Evolutionary conservation across 2,113 vertebrate species (phyloP), one percentile per base, ranked within the genome.

Genomic region (Campylomormyrus numenius): DNA sequence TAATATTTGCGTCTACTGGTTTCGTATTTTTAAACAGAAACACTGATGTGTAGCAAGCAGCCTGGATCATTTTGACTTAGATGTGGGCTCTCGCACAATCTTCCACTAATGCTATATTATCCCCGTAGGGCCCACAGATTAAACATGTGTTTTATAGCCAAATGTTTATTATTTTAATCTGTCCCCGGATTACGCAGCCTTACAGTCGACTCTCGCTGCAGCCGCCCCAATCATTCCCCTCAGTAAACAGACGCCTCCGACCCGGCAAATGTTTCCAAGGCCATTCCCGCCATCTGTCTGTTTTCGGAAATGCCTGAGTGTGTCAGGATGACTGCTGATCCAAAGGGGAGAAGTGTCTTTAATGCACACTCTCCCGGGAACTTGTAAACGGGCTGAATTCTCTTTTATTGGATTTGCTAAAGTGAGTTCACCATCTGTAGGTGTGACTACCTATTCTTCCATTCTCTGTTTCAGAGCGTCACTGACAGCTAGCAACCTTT

Each of bases 211-310:
- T 48, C 66, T 77, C 48, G 53, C 31, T 46, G 85, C 21, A 39
- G 74, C 87, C 88, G 49, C 17, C 77, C 45, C 74, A 83, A 89
- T 90, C 85, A 58, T 91, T 35, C 27, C 62, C 24, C 19, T n/a
- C 86, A 46, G 70, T 27, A 89, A 58, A 45, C 89, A 90, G 74
- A 84, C 74, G 87, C 62, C 49, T 19, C 52, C 21, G 46, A 13
- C 85, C 42, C 91, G 91, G 92, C 84, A 93, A 94, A 92, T 53
- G 90, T 92, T 92, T 93, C 91, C 53, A 5, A 93, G 92, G 91
- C 93, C 93, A 92, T 92, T 91, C 50, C 92, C 91, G 90, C 94
- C 95, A 95, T 95, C 94, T 96, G 95, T 91, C 93, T 53, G 0
- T 90, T 94, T 92, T 93, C 93, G 93, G 93, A 88, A 94, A 93